These are phyloP conservation scores for Tachystola acroxantha DNA, from an alignment of 2,888 invertebrate species.

Conservation along the genomic window DNA sequence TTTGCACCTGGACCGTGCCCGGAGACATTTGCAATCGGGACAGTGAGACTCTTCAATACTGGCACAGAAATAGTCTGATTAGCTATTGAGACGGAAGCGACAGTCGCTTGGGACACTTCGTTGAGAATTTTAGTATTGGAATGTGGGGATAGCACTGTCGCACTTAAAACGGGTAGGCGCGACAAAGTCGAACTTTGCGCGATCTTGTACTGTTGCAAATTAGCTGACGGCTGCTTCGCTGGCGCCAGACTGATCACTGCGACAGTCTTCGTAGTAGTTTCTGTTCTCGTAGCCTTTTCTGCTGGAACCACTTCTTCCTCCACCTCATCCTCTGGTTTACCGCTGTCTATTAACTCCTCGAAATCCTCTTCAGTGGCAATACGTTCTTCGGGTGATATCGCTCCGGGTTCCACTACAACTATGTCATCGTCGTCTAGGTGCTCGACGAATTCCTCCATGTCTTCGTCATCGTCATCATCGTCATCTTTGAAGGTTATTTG, in stretches of 20 bases:
- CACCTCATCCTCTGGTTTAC: slow-evolving; percentile 73
- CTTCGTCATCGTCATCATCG: slow-evolving; percentile 49
- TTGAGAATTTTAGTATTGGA: slow-evolving; percentile 68
- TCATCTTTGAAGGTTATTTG: slow-evolving; percentile 46
- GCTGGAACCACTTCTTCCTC: slow-evolving; percentile 46
- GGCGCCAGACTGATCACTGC: slow-evolving; percentile 71
- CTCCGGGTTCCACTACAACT: slow-evolving; percentile 79
- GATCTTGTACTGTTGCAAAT: slow-evolving; percentile 66
- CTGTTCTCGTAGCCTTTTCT: slow-evolving; percentile 67
- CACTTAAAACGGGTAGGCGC: slow-evolving; percentile 57
- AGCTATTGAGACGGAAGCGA: slow-evolving; percentile 71
- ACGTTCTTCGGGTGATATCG: slow-evolving; percentile 80
- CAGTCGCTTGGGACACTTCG: slow-evolving; percentile 79
- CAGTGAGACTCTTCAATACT: slow-evolving; percentile 61
- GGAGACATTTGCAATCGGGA: slow-evolving; percentile 46
- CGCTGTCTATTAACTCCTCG: slow-evolving; percentile 81
- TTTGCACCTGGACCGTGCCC: slow-evolving; percentile 37
- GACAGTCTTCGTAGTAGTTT: slow-evolving; percentile 74
- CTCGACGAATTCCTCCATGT: slow-evolving; percentile 51
- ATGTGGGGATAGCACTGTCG: slow-evolving; percentile 54
- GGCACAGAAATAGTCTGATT: slow-evolving; percentile 74
- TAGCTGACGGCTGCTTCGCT: slow-evolving; percentile 54
- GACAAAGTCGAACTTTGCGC: slow-evolving; percentile 45
- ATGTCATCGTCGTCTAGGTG: slow-evolving; percentile 79
- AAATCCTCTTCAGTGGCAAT: slow-evolving; percentile 83